Evolutionary conservation across 2,113 vertebrate genomes (phyloP), one percentile per base, ranked within the genome.

Genomic region (Gadus chalcogrammus): DNA sequence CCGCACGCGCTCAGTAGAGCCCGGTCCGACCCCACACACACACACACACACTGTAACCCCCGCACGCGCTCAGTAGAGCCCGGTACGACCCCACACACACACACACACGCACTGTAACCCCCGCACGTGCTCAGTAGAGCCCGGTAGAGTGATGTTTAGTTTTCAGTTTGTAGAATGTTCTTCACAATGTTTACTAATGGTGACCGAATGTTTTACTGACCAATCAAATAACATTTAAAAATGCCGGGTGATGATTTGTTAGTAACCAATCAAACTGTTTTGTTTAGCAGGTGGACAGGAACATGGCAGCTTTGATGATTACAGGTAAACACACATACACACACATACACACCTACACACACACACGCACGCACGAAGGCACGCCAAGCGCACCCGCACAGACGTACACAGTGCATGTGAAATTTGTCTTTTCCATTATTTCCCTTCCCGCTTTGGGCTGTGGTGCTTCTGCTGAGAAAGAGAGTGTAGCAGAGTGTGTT

Each of bases 231-330:
- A 8, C 3, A 4, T 13, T 58, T 58, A 0, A 17, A 17, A 1
- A n/a, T n/a, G 15, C n/a, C 16, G 6, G 42, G 42, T n/a, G 2
- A 16, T 17, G 20, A 20, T 5, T 12, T 18, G 17, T 61, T 62
- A 84, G 56, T 88, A 79, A 89, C 61, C 86, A 82, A 87, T 86
- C 1, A 66, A 87, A 89, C 81, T 88, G 79, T 9, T 87, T 65
- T 88, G 78, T 87, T 77, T 75, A 89, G 70, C 91, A 95, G 96
- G 93, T 79, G 93, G 93, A 68, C 95, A 94, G 90, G 94, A 93
- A 63, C 93, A 91, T 53, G 88, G 93, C 85, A 95, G 94, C 90
- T 97, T 95, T 42, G 94, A 98, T 81, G 94, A 97, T 81, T 97
- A 95, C 96, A 98, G 96, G 96, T 99, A 96, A 17, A 70, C 15